A percentile compares a stretch with the other conserved stretches of the same genome.
These are phyloP conservation scores for Lepidothrix coronata DNA, from an alignment of 2,113 vertebrate genomes.

Conservation along the genomic window DNA sequence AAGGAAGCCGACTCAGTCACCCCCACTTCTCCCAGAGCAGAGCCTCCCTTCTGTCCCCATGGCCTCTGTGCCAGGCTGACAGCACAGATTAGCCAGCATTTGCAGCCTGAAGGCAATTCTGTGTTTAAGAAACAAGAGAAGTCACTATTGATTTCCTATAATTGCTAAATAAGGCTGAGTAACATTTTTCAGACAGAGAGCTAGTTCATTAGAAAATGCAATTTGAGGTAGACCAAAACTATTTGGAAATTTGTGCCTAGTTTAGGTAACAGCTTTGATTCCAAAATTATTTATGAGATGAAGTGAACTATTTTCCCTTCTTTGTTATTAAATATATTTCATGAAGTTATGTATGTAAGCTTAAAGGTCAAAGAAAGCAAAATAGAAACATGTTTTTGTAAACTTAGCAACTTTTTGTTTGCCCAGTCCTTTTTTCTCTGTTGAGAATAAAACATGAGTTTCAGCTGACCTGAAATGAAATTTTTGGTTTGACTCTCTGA, in stretches of 20 bases:
- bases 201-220: background rate
- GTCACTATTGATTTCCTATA: background rate
- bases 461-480: background rate
- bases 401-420: background rate
- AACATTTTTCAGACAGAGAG: background rate
- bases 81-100: background rate
- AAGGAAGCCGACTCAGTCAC: background rate
- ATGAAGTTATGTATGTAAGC: background rate
- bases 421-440: background rate
- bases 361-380: background rate
- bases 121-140: background rate
- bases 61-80: background rate
- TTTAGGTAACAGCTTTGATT: background rate
- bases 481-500: background rate
- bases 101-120: background rate
- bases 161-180: background rate
- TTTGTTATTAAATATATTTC: background rate
- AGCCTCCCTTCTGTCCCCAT: background rate
- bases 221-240: constrained; percentile 21
- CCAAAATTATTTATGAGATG: background rate
- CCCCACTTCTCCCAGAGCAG: background rate
- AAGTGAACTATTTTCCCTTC: background rate
- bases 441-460: background rate
- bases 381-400: background rate
- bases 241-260: background rate